Evolutionary conservation across 2,113 vertebrate species (phyloP).

Genomic region (Pangasianodon gigas): DNA sequence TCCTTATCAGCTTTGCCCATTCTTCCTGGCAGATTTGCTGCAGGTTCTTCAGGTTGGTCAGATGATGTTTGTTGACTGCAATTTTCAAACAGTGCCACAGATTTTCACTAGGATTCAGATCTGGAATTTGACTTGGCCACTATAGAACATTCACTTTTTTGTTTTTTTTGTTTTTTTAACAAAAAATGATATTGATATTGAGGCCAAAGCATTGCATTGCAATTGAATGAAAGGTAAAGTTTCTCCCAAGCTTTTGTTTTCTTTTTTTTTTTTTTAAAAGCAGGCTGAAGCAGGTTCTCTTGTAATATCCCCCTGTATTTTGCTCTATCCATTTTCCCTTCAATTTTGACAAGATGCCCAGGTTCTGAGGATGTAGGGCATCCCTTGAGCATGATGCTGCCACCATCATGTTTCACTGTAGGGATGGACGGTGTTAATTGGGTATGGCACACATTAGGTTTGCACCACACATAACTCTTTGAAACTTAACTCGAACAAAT

Average conservation of each 20-base stretch:
- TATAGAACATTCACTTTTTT: too few species aligned
- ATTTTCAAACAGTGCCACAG: neutral
- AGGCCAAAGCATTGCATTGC: too few species aligned
- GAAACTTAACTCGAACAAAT: neutral
- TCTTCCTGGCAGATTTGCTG: neutral
- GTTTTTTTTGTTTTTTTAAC: too few species aligned
- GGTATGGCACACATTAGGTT: neutral
- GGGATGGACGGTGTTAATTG: neutral
- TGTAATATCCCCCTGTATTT: neutral
- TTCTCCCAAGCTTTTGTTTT: neutral
- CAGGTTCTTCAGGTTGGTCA: neutral
- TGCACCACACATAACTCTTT: neutral
- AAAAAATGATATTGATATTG: too few species aligned
- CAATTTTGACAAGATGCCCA: neutral
- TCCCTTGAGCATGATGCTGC: neutral
- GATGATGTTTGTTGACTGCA: neutral
- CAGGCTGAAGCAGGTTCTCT: neutral
- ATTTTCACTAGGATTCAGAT: neutral
- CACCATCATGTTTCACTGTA: neutral
- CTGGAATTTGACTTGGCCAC: neutral
- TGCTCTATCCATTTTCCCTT: neutral
- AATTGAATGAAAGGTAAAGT: too few species aligned
- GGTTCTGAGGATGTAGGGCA: neutral
- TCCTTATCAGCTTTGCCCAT: neutral
- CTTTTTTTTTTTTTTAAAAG: neutral